These are phyloP conservation scores for Gallinago paraguaiae DNA, from an alignment of 2,113 vertebrate genomes.

Conservation along the genomic window DNA sequence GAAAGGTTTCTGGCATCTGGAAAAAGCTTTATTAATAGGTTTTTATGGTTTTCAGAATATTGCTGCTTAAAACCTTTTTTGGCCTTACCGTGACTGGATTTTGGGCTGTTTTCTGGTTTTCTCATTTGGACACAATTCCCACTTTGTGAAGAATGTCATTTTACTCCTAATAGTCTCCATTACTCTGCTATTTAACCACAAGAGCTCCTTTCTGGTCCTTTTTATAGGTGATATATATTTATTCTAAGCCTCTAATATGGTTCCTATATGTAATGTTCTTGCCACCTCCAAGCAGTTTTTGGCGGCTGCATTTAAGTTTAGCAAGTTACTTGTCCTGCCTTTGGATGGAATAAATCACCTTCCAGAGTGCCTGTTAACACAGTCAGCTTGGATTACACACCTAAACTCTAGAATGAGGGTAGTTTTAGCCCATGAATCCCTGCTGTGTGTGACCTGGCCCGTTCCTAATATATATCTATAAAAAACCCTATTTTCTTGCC, in stretches of 20 bases:
- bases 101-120: neutral
- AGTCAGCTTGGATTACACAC: neutral
- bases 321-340: neutral
- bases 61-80: neutral
- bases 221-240: neutral
- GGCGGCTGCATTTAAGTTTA: neutral
- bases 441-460: neutral
- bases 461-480: neutral
- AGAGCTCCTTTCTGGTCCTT: neutral
- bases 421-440: neutral
- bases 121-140: neutral
- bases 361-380: neutral
- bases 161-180: neutral
- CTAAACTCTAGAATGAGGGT: neutral
- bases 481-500: neutral
- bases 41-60: neutral
- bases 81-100: neutral
- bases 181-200: neutral
- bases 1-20: neutral
- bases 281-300: slow-evolving; percentile 7
- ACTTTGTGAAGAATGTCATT: neutral
- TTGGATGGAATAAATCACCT: neutral
- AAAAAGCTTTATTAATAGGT: neutral
- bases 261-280: slow-evolving; percentile 16
- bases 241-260: neutral